Base-by-base conservation (phyloP, 2,797 vertebrate genomes). In the Pseudomugil tenellus region DNA sequence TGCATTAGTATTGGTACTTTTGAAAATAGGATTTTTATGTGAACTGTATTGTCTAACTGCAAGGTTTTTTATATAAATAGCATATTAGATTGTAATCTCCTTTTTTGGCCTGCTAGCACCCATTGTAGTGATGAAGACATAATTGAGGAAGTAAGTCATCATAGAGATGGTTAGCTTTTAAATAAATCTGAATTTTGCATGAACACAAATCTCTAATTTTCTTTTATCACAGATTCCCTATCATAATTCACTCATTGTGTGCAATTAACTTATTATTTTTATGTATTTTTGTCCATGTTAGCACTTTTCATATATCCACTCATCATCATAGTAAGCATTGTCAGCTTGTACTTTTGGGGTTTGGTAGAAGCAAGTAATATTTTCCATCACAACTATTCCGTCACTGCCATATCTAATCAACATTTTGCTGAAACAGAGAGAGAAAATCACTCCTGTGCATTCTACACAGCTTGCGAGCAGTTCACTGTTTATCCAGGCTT, bases 401-500 rank as follows among this genome's bases (percentile, higher is more conserved):
- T 69, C 60, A 51, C 74, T 55, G 72, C 32, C 31, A 53, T 63
- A 80, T 78, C 71, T 67, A 60, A 80, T 87, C 81, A 85, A 35
- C 70, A 72, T 87, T 87, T 87, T 41, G 39, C n/a, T 67, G 74
- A 79, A 78, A 79, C 29, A 16, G 37, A 65, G 26, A 65, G 76
- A 85, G 85, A 63, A 72, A 76, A 84, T 83, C 51, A 79, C 54
- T 62, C 35, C 29, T 49, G 46, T 78, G 54, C 70, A 74, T 85
- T 85, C 79, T 63, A 52, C 74, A 70, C 46, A 63, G 67, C 39
- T 74, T 80, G 26, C 65, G 55, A 73, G 66, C 62, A 63, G 71
- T 37, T 73, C 67, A 19, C n/a, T 91, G 87, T 93, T 93, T 92
- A 85, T 87, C 65, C 89, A 90, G 86, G 81, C 83, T 72, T 71